A percentile compares a stretch with the other conserved stretches of the same genome.
phyloP scores from a whole-genome alignment of 2,113 vertebrate genomes.

The Callopanchax toddi region DNA sequence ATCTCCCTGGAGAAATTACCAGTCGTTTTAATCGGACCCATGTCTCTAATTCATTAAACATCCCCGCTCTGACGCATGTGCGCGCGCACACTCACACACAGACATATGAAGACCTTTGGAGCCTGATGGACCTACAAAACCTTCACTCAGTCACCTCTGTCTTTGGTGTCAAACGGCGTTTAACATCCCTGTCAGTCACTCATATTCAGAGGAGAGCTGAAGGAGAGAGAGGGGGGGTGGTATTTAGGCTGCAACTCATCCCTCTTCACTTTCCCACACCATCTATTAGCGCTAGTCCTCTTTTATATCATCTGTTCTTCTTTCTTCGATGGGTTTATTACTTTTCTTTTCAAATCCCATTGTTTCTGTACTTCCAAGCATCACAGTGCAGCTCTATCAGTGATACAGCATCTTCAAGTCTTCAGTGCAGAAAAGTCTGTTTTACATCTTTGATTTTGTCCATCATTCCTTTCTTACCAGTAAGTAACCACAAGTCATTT shows the following conservation, averaged over 20 bases:
- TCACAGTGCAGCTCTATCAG: background rate
- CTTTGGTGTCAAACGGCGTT: slow-evolving; percentile 85
- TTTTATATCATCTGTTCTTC: slow-evolving; percentile 61
- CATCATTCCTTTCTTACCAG: too few species aligned
- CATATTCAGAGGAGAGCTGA: slow-evolving; percentile 79
- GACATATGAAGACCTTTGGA: slow-evolving; percentile 43
- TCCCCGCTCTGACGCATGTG: slow-evolving; percentile 58
- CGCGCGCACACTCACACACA: background rate
- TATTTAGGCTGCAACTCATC: slow-evolving; percentile 69
- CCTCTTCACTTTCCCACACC: slow-evolving; percentile 66
- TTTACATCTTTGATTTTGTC: too few species aligned
- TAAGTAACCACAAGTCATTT: too few species aligned
- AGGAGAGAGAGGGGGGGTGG: slow-evolving; percentile 68
- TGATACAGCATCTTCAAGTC: too few species aligned
- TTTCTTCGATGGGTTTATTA: slow-evolving; percentile 41
- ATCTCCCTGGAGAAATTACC: slow-evolving; percentile 85
- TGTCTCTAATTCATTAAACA: slow-evolving; percentile 84
- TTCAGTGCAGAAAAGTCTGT: too few species aligned
- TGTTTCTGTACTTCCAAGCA: slow-evolving; percentile 16
- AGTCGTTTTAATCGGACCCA: slow-evolving; percentile 84
- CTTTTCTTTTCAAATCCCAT: slow-evolving; percentile 43
- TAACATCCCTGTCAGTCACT: slow-evolving; percentile 86
- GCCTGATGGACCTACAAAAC: slow-evolving; percentile 68
- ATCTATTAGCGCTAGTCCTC: slow-evolving; percentile 64
- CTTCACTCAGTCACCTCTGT: slow-evolving; percentile 77